A percentile compares a stretch with the other conserved stretches of the same genome.
These are phyloP conservation scores for Micrastur ruficollis DNA, from an alignment of 2,797 vertebrate genomes.

Conservation along the genomic window DNA sequence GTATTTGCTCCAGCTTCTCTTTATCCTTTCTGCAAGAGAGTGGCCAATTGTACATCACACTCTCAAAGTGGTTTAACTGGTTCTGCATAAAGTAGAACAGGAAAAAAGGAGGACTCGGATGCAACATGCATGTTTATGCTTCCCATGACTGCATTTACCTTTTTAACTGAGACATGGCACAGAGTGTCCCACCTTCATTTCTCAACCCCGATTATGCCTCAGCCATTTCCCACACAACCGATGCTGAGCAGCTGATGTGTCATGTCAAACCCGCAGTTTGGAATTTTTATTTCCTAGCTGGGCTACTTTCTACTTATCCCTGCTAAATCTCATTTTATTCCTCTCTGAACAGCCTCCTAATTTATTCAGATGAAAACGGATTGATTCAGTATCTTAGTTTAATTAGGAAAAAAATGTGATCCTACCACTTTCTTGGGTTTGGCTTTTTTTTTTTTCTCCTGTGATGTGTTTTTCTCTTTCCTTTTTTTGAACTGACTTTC, in stretches of 20 bases:
- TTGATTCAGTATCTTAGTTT: constrained; percentile 68
- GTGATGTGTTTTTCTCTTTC: not conserved
- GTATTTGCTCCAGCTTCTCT: constrained; percentile 3
- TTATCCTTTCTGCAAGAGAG: constrained; percentile 42
- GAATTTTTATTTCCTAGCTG: constrained; percentile 66
- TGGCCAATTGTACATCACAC: constrained; percentile 23
- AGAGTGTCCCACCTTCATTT: constrained; percentile 51
- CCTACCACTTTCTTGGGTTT: not conserved
- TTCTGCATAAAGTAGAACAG: constrained; percentile 31
- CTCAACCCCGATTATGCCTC: constrained; percentile 35
- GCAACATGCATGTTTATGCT: constrained; percentile 37
- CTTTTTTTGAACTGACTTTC: constrained; percentile 57
- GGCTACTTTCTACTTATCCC: constrained; percentile 63
- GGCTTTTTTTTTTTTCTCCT: not conserved
- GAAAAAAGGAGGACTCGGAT: not conserved
- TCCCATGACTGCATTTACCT: constrained; percentile 27
- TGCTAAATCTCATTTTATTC: constrained; percentile 71
- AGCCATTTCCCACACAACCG: constrained; percentile 37
- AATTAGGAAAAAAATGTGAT: constrained; percentile 42
- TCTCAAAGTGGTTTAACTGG: constrained; percentile 49
- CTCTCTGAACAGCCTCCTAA: constrained; percentile 62
- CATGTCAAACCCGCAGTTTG: constrained; percentile 39
- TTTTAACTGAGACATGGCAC: constrained; percentile 16
- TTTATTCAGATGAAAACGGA: constrained; percentile 75
- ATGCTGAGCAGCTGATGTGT: constrained; percentile 55